Evolutionary conservation across 2,797 vertebrate genomes (phyloP).

Genomic region (Danio jaintianensis): DNA sequence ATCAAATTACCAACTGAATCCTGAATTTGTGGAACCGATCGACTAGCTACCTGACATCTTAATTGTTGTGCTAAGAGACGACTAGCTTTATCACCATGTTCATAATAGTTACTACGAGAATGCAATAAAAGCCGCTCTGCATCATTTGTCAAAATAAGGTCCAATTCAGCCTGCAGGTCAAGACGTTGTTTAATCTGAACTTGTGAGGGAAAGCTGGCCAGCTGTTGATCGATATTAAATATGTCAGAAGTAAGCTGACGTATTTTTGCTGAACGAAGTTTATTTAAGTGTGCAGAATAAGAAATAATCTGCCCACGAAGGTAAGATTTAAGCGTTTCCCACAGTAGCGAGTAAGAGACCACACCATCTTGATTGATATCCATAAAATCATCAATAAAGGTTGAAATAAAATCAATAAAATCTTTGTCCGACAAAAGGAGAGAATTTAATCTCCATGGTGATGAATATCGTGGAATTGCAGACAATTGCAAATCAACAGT

Average conservation of each 20-base stretch:
- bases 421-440: background rate
- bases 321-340: background rate
- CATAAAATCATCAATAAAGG: no score
- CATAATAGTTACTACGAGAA: background rate
- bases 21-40: background rate
- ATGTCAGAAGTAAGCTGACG: background rate
- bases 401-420: background rate
- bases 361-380: no score
- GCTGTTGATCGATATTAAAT: background rate
- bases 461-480: background rate
- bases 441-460: no score
- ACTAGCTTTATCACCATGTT: background rate
- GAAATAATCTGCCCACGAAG: background rate
- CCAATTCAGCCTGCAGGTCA: slow-evolving; percentile 11
- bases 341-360: background rate
- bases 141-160: background rate
- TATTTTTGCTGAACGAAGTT: background rate
- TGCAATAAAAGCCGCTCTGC: background rate
- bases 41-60: background rate
- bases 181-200: background rate
- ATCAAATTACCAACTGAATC: background rate
- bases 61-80: background rate
- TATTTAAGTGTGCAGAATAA: background rate
- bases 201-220: background rate
- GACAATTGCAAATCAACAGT: background rate